Base-by-base conservation (phyloP, 2,797 vertebrate genomes). In the Danio aesculapii region DNA sequence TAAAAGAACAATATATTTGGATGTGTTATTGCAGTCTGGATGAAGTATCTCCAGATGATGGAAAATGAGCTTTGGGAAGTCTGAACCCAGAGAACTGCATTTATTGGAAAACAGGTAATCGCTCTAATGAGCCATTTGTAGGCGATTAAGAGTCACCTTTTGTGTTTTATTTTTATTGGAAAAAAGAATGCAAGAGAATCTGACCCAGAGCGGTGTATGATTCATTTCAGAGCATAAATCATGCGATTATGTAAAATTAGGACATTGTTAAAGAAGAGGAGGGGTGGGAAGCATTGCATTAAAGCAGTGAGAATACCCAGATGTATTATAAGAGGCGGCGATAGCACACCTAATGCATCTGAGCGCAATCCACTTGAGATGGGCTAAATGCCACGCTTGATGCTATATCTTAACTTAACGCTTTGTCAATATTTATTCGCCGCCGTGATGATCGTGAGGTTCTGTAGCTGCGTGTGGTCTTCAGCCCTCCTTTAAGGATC, bases 391-490 rank as follows among this genome's bases (percentile, higher is more conserved):
- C 82, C 69, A 71, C 76, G 49, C 59, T 63, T 78, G 75, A 86
- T 80, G 82, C 88, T 91, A 83, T 82, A 84, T 83, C 88, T 89
- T 87, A 92, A 90, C 69, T 88, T 87, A 91, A 81, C 75, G 87
- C 86, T 92, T 90, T 91, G 90, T 92, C 92, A 89, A 91, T 94
- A 92, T 88, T 90, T 83, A 91, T 92, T 82, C 59, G 19, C 70
- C 75, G 6, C 43, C 43, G 47, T 83, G 90, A 89, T 83, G 70
- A 84, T 79, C 62, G 73, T 57, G 83, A 87, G 90, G 84, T 89
- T 89, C 86, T 88, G 87, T 85, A 46, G 85, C 87, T 39, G 58
- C 74, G 81, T 84, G 80, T 85, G 81, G 85, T 87, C 88, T 84
- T 91, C 86, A 84, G 59, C 83, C 83, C 87, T 92, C 85, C 87